Evolutionary conservation across 92 coral and sea anemone species (phyloP), one percentile per base, ranked within the genome.

Genomic region (Zoanthus gigantus): DNA sequence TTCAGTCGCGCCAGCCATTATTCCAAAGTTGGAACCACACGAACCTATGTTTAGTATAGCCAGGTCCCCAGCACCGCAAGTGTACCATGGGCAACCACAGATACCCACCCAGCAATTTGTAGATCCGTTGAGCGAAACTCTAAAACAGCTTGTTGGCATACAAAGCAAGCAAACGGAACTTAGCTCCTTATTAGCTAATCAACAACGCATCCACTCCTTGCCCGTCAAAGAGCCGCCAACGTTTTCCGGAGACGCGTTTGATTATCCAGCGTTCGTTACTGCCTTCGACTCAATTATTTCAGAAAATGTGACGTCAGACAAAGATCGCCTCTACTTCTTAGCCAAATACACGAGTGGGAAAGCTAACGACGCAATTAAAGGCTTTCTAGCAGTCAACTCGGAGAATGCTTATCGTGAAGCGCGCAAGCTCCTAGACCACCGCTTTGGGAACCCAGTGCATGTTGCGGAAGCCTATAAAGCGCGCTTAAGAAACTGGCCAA

Each of bases 181-280:
- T 13, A 90, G 88, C 53, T 80, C 90, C 17, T 86, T 78, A 37
- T 30, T 90, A 2, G 72, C 87, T 3, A 75, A 83, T 1, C 91
- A 87, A 42, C 90, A 91, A 66, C 83, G 46, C 47, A 28, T 47
- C 6, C 9, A 18, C 30, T 71, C 74, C 34, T 83, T 87, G 17
- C 93, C 93, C 2, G 77, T 76, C 4, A 91, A 76, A 76, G 93
- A 82, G 53, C 86, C 93, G 0, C 90, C 86, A 6, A 44, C 23
- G 7, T 85, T 90, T 79, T 90, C 90, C 6, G 83, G 93, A 2
- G 82, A 90, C 46, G 13, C 83, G 13, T 90, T 90, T 29, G 83
- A 86, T 29, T 90, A 78, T 44, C 90, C 90, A 5, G 87, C 93
- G 3, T 90, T 90, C 31, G n/a, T 73, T 3, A 86, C 88, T 10